A percentile compares a stretch with the other conserved stretches of the same genome.
phyloP scores from a whole-genome alignment of 2,113 vertebrate species.

The human region DNA sequence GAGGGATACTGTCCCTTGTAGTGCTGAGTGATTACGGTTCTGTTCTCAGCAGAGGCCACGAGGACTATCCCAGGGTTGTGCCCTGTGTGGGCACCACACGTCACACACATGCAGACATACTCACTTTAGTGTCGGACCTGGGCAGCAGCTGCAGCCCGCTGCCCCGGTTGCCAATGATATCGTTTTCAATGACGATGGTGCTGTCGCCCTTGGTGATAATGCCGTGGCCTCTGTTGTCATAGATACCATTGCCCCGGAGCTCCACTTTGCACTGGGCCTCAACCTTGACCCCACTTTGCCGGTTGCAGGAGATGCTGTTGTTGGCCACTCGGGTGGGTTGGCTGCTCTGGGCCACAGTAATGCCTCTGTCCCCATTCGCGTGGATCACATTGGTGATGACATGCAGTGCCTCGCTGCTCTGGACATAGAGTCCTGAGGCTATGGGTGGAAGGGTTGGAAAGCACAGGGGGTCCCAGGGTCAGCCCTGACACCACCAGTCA shows the following conservation, averaged over 20 bases:
- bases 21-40: neutral
- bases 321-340: constrained; percentile 89
- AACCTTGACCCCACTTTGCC: constrained; percentile 87
- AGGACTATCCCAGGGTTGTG: neutral
- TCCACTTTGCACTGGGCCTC: constrained; percentile 90
- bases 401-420: constrained; percentile 90
- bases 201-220: constrained; percentile 88
- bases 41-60: neutral
- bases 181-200: constrained; percentile 90
- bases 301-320: constrained; percentile 92
- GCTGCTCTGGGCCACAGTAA: constrained; percentile 90
- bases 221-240: constrained; percentile 90
- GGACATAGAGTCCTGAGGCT: constrained; percentile 93
- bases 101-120: neutral
- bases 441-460: neutral
- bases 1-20: neutral
- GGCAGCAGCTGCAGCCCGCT: constrained; percentile 89
- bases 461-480: neutral
- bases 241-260: constrained; percentile 92
- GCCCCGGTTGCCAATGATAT: constrained; percentile 90
- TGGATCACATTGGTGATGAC: constrained; percentile 90
- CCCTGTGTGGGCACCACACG: neutral
- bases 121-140: constrained; percentile 90
- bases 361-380: constrained; percentile 85
- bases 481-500: neutral